Evolutionary conservation across 2,888 invertebrate genomes (phyloP).

Genomic region (Drosophila algonquin): DNA sequence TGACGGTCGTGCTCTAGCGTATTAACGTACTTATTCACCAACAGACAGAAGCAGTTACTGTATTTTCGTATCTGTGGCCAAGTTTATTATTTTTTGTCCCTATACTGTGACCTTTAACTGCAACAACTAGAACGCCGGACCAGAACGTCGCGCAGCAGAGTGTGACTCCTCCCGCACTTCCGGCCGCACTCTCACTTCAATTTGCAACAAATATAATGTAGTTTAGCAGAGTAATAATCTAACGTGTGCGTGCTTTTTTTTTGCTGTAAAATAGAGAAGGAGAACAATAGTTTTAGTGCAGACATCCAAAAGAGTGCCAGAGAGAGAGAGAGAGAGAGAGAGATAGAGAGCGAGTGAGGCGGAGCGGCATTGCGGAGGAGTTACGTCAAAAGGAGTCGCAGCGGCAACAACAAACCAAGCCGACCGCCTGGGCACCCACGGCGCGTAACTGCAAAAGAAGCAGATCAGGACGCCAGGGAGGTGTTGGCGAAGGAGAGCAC

Average conservation of each 20-base stretch:
- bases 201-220: neutral
- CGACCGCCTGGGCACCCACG: constrained; percentile 35
- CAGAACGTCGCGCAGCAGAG: neutral
- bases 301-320: neutral
- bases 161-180: neutral
- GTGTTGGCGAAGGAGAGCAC: constrained; percentile 15
- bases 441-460: constrained; percentile 25
- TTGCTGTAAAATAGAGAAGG: neutral
- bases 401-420: constrained; percentile 22
- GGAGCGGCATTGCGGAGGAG: constrained; percentile 52
- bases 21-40: neutral
- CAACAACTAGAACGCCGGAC: neutral
- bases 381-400: constrained; percentile 69
- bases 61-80: neutral
- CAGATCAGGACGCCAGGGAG: neutral
- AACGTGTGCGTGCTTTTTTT: neutral
- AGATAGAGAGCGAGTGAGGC: neutral
- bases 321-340: neutral
- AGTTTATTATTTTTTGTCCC: neutral
- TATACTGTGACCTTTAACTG: constrained; percentile 1
- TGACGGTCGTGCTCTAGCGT: neutral
- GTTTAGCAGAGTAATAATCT: neutral
- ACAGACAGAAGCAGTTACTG: neutral
- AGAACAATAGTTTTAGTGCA: neutral
- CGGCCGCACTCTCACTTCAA: neutral